Base-by-base conservation (phyloP, 2,888 invertebrate species). In the Matsumyia berberina region DNA sequence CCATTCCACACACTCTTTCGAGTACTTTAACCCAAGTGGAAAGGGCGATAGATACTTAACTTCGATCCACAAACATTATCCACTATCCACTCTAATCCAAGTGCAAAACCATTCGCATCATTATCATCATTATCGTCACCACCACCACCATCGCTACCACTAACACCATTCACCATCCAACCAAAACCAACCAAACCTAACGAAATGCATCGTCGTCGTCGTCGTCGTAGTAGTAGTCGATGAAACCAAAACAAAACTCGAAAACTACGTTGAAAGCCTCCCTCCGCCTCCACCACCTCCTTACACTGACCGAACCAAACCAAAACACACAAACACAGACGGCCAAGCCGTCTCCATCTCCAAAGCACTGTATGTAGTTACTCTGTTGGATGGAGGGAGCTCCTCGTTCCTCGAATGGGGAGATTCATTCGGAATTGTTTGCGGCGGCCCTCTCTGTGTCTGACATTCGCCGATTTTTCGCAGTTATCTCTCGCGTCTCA, bases 401-500 rank as follows among this genome's bases (percentile, higher is more conserved):
- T 72, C 64, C 53, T 72, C 57, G 58, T 70, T 46, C 58, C 72
- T 60, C 82, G 51, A 78, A 80, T 85, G 74, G 80, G 80, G 80
- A 80, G 74, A 80, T 85, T 85, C 80, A 76, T 85, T 70, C 64
- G 76, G 76, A 83, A 85, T 80, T 74, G 80, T 76, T 85, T 69
- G 85, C 69, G 70, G 70, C 64, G 81, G 81, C 81, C 72, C 77
- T 81, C 73, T 69, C 78, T 86, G 86, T 85, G 82, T 87, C 83
- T 87, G 87, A 86, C 86, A 86, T 87, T 88, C 87, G 82, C 70
- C 87, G 74, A 81, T 72, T 74, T 85, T 88, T 87, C 86, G 87
- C 90, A 90, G 90, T 90, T 90, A 89, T 89, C 89, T 90, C 89
- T 89, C 89, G 90, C 88, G 89, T 89, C 89, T 90, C 88, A 86